Percentiles rank a stretch among this genome's conserved stretches.
Conservation (phyloP, 2,113 vertebrate species). For the Anhinga anhinga region DNA sequence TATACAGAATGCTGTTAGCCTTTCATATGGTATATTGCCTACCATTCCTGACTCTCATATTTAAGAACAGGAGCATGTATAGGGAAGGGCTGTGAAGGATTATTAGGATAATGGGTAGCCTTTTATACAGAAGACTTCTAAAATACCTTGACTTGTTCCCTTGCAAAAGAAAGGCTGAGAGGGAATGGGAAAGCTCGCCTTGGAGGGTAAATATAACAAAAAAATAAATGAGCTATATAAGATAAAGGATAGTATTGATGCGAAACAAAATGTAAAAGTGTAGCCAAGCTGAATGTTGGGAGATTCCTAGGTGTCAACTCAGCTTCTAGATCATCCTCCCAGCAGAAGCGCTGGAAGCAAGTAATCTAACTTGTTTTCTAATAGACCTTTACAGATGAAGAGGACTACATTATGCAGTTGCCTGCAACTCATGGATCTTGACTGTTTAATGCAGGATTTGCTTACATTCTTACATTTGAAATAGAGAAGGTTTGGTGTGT, state of each 20-base stretch:
- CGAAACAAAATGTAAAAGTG: background rate
- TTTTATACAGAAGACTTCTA: background rate
- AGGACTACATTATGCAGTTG: background rate
- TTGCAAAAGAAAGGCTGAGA: background rate
- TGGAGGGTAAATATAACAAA: background rate
- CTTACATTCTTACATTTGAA: background rate
- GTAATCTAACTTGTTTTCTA: background rate
- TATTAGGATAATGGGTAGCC: background rate
- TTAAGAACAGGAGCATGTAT: background rate
- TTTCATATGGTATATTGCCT: background rate
- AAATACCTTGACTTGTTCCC: background rate
- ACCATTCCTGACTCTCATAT: background rate
- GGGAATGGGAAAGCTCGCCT: background rate
- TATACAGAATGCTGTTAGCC: background rate
- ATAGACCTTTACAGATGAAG: background rate
- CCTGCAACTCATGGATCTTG: background rate
- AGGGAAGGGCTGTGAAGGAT: background rate
- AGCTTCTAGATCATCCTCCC: background rate
- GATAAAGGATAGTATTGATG: background rate
- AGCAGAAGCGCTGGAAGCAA: background rate
- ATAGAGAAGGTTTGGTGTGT: background rate
- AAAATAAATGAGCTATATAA: background rate
- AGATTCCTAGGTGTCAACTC: background rate
- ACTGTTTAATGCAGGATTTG: background rate
- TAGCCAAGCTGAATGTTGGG: background rate